Conservation (phyloP, 1,140 invertebrate genomes). For the Sitodiplosis mosellana region DNA sequence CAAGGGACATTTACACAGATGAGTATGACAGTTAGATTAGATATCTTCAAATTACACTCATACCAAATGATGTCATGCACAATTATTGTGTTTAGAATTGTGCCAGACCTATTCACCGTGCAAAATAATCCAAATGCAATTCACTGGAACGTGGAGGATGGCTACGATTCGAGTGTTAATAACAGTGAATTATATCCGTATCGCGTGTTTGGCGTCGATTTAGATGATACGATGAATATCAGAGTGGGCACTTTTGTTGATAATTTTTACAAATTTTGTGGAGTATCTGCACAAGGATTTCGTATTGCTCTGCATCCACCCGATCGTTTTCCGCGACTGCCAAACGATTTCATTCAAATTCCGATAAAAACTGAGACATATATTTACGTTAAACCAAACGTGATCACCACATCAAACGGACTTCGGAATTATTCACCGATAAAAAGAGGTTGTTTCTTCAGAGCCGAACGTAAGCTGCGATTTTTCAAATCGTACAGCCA, state of each 20-base stretch:
- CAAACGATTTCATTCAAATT: conserved; percentile 36
- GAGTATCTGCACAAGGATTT: conserved; percentile 46
- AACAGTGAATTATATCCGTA: conserved; percentile 27
- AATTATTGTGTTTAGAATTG: neutral
- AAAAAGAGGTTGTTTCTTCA: conserved; percentile 41
- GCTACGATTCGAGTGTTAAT: conserved; percentile 30
- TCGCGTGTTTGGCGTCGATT: conserved; percentile 34
- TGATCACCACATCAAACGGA: conserved; percentile 38
- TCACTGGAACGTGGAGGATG: conserved; percentile 38
- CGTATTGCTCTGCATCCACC: conserved; percentile 42
- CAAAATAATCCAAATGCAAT: neutral
- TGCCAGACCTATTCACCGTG: neutral
- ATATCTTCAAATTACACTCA: no score
- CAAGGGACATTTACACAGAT: no score
- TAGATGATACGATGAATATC: conserved; percentile 36
- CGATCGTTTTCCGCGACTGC: conserved; percentile 24
- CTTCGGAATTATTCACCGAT: conserved; percentile 26
- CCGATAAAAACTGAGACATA: conserved; percentile 28
- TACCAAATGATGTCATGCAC: no score
- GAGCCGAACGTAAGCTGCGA: conserved; percentile 34
- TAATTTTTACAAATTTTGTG: conserved; percentile 44
- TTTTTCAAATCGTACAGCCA: conserved; percentile 56
- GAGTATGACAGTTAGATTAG: no score
- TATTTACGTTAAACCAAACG: conserved; percentile 37
- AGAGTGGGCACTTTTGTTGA: conserved; percentile 32